These are phyloP conservation scores for Anthopleura sola DNA, from an alignment of 64 coral and sea anemone genomes.

Conservation along the genomic window DNA sequence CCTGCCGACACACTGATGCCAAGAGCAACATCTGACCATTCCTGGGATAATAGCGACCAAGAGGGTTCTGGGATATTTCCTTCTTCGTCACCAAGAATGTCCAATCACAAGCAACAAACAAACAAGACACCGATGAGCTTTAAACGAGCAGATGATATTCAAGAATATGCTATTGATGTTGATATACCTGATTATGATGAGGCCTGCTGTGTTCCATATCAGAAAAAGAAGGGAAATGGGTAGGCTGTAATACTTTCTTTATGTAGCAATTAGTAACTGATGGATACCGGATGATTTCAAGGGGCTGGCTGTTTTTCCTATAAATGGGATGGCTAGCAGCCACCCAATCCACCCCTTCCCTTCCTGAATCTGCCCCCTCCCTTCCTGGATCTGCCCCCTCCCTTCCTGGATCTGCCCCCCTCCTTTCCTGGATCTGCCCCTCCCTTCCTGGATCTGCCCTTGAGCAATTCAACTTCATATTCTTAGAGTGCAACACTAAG, in stretches of 20 bases:
- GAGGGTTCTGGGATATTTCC: background rate
- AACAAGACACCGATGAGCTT: background rate
- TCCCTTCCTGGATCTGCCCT: no score
- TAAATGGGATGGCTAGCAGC: no score
- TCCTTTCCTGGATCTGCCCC: no score
- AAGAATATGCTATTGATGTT: constrained; percentile 1
- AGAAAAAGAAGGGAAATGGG: constrained; percentile 14
- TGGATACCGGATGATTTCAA: no score
- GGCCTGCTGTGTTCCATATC: constrained; percentile 17
- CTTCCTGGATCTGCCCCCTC: no score
- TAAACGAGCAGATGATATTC: background rate
- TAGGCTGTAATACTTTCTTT: background rate
- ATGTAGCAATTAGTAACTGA: no score
- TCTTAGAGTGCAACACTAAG: no score
- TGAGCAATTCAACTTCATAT: no score
- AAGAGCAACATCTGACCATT: background rate
- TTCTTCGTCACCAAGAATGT: background rate
- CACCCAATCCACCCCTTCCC: no score
- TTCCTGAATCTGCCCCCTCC: no score
- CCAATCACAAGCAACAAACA: background rate
- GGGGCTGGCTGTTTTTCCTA: no score
- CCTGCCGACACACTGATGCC: background rate
- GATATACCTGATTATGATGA: background rate
- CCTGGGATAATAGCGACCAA: constrained; percentile 69
- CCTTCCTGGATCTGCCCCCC: no score